These are phyloP conservation scores for Benthosema pterotum DNA, from an alignment of 2,797 vertebrate species.

Conservation along the genomic window DNA sequence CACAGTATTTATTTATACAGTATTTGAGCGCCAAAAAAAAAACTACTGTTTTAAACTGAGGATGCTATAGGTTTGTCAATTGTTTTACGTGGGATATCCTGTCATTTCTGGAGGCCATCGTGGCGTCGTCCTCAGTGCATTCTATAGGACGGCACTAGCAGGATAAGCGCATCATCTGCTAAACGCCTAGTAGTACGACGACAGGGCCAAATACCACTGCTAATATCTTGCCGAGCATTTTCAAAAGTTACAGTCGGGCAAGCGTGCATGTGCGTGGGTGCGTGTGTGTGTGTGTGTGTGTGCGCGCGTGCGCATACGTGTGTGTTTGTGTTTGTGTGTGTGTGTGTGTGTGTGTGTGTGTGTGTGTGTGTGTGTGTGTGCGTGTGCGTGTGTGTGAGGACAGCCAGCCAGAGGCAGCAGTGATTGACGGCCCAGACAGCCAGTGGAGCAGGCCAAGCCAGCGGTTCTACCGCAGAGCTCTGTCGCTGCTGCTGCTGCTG, in stretches of 20 bases:
- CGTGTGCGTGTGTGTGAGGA: constrained; percentile 33
- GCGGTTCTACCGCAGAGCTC: constrained; percentile 44
- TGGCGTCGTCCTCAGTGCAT: constrained; percentile 4
- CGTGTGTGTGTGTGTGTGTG: constrained; percentile 29
- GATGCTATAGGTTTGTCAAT: too few species aligned
- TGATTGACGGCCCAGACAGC: constrained; percentile 60
- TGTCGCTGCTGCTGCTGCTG: constrained; percentile 57
- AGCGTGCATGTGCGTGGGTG: constrained; percentile 36
- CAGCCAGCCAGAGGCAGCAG: constrained; percentile 10
- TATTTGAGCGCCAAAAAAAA: too few species aligned
- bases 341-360: constrained; percentile 30
- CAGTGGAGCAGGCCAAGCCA: constrained; percentile 36
- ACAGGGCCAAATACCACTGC: too few species aligned
- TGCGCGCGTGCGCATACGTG: constrained; percentile 31
- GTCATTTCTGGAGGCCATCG: too few species aligned
- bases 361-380: constrained; percentile 30
- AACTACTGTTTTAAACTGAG: too few species aligned
- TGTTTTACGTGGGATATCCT: too few species aligned
- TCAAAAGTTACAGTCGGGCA: constrained; percentile 20
- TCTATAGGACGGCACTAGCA: too few species aligned
- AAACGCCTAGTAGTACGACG: too few species aligned
- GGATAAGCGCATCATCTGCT: too few species aligned
- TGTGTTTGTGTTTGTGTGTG: constrained; percentile 39
- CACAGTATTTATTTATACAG: too few species aligned
- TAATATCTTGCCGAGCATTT: too few species aligned